Evolutionary conservation across 2,888 invertebrate genomes (phyloP), one percentile per base, ranked within the genome.

Genomic region (Spodoptera littoralis): DNA sequence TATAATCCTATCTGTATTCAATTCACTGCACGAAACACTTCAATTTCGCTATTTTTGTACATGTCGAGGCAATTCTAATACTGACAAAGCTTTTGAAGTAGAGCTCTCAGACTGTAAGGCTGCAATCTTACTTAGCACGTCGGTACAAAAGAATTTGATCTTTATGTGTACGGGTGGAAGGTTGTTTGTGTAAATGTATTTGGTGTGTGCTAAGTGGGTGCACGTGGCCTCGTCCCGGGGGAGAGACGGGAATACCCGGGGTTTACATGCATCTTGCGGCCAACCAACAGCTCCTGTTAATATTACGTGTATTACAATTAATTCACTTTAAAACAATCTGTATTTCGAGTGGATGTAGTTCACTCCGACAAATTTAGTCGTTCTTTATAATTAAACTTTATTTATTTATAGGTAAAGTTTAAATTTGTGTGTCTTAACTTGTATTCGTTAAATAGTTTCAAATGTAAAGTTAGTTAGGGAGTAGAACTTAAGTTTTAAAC

Each of bases 1-100:
- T 83, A 75, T 70, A 74, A 76, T 79, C 79, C 80, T 85, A 83
- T 85, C 84, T 85, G 82, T 86, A 85, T 86, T 86, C 85, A 80
- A 88, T 89, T 86, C 85, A 88, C 89, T 90, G 84, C 87, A 84
- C 84, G 84, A 86, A 90, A 89, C 88, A 88, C 88, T 90, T 90
- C 87, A 88, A 87, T 88, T 88, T 87, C 78, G 82, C 89, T 92
- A 92, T 92, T 92, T 92, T 91, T 89, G 90, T 90, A 89, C 89
- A 92, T 88, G 88, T 91, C 89, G 88, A 87, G 87, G 88, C 90
- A 90, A 88, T 92, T 91, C 89, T 90, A 90, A 91, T 90, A 89
- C 90, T 84, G 83, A 85, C 87, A 88, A 90, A 90, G 90, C 90
- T 89, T 89, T 87, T 89, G 89, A 88, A 92, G 90, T 86, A 88